Evolutionary conservation across 2,797 vertebrate genomes (phyloP), one percentile per base, ranked within the genome.

Genomic region (Myotis vivesi): DNA sequence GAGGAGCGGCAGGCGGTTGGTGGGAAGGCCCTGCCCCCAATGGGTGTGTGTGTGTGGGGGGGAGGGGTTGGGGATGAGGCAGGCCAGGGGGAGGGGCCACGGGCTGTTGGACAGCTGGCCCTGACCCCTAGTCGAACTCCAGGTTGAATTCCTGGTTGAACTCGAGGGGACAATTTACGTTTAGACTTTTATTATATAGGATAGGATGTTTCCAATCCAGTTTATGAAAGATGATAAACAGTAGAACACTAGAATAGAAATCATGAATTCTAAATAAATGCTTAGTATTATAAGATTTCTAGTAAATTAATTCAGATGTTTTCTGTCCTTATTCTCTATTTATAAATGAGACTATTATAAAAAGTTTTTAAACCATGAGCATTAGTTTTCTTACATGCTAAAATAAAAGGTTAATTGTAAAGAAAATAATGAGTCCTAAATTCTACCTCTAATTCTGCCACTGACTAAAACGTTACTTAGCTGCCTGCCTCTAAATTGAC

Each of bases 381-480:
- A 77, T 51, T 30, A 71, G 53, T 62, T 85, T 85, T 72, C 73
- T 55, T 64, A 51, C 4, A 64, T 72, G 55, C 30, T 64, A 79
- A 89, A 80, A 90, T 89, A 79, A 77, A 68, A 64, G 8, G 30
- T 33, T 53, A 68, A 55, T 15, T 93, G 62, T 82, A 23, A 19
- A 33, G 41, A 49, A 44, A 76, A 93, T 81, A 38, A 79, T 0
- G 30, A 87, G n/a, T 36, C 25, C 23, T 95, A 81, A 92, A 81
- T 57, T 91, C 77, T 81, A 85, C 44, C 71, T 89, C 62, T 51
- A 64, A 89, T 76, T 94, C 36, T 90, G 12, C 53, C 30, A 83
- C 20, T 95, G 59, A 91, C 46, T 80, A 41, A 17, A 94, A 83
- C 82, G 38, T 95, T 57, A 94, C 22, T 51, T 90, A 69, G 53